Evolutionary conservation across 1,140 invertebrate genomes (phyloP), one percentile per base, ranked within the genome.

Genomic region (Dinothrombium tinctorium): DNA sequence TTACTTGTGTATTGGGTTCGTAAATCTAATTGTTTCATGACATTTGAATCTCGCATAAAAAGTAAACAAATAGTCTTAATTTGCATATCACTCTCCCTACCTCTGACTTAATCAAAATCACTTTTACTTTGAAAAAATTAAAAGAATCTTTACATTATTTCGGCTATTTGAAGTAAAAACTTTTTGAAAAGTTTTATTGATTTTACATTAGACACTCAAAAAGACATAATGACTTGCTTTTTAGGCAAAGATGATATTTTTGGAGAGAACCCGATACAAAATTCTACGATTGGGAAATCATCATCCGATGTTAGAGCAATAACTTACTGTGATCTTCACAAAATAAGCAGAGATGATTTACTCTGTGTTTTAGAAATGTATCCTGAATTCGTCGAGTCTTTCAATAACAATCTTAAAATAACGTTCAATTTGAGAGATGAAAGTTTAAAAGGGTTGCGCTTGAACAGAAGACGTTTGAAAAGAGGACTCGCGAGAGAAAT

Each of bases 251-350:
- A 51, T 24, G 50, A 51, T 38, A 49, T 52, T 9, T 51, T 52
- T 31, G 50, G 51, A 9, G 50, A 52, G 33, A 51, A 52, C 32
- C 50, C 51, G 12, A 47, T 46, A 6, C 90, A 96, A 58, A 95
- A 95, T 64, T 84, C 90, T 4, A 90, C 84, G 5, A 75, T 95
- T 39, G 90, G 90, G 15, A 94, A 95, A 56, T 92, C 87, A 29
- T 84, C 82, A 49, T 94, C 81, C 59, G 86, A 90, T 56, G 87
- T 96, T n/a, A 69, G 89, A 52, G 89, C 89, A n/a, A 65, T 98
- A 47, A 96, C 89, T 0, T 96, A 96, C 62, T 96, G 90, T 67
- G 90, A 98, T 68, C 69, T 98, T 37, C 90, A 96, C 59, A 90
- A 90, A 59, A 89, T 98, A 44, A 74, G 87, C 54, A 68, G 90